Evolutionary conservation across 2,797 vertebrate species (phyloP).

Genomic region (Cichlasoma orientale): DNA sequence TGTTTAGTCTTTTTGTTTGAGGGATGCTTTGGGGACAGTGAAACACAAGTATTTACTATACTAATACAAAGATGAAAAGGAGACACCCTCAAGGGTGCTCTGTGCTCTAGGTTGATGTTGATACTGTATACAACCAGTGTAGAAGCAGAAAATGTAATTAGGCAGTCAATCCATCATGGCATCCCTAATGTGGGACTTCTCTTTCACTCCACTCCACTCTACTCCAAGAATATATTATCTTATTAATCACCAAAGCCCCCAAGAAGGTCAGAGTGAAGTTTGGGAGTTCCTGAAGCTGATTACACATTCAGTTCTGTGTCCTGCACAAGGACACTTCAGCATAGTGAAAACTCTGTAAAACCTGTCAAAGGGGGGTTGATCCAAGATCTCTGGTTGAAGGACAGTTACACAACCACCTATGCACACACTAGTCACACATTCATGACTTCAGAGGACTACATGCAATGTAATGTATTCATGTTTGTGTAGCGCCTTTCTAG

Average conservation of each 20-base stretch:
- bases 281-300: background rate
- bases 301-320: background rate
- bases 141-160: background rate
- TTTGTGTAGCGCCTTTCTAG: background rate
- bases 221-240: background rate
- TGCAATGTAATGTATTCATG: background rate
- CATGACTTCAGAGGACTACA: background rate
- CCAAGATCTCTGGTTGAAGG: background rate
- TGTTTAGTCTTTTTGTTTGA: background rate
- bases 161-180: background rate
- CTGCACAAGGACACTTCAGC: conserved; percentile 13
- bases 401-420: background rate
- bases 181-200: background rate
- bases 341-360: conserved; percentile 15
- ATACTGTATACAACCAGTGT: background rate
- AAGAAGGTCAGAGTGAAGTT: background rate
- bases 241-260: background rate
- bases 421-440: background rate
- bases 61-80: background rate
- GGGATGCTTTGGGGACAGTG: background rate
- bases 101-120: background rate
- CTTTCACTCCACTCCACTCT: background rate
- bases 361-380: background rate
- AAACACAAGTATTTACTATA: background rate
- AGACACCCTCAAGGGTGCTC: background rate